Evolutionary conservation across 2,113 vertebrate species (phyloP), one percentile per base, ranked within the genome.

Genomic region (Baryphthengus martii): DNA sequence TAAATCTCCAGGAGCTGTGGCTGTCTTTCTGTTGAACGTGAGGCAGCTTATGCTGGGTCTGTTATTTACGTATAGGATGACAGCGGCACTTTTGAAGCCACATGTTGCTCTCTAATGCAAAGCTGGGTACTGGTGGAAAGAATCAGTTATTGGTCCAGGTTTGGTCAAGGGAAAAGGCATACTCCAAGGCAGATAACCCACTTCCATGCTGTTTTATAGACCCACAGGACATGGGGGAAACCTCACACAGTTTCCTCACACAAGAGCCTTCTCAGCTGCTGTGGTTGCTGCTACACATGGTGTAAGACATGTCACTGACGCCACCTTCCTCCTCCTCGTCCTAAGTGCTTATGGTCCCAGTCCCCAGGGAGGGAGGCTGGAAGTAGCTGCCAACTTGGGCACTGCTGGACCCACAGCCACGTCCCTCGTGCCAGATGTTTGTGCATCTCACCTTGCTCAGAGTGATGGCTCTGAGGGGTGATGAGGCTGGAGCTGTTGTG

Each of bases 391-490:
- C n/a, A 58, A 24, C 50, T 14, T 58, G 59, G n/a, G 14, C 61
- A 79, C 17, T 58, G 71, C n/a, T 45, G 40, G 55, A 45, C 17
- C 23, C 18, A 3, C 79, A 88, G 52, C 35, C 23, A 0, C 3
- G n/a, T 73, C 40, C 16, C 39, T 80, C 2, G 0, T 12, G 33
- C 42, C 62, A 47, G 42, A 35, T 6, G 1, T 1, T 0, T 3
- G 12, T 17, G 31, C 81, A 42, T 16, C 56, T 66, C 9, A 0
- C 21, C 62, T 67, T 7, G 2, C 42, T 16, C n/a, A 17, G 25
- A 16, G 49, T 12, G 28, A 59, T 0, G 2, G 13, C 31, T 66
- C 39, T 26, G n/a, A 3, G 67, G 1, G 11, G 25, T 15, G 52
- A 5, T 25, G 29, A 58, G 40, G 50, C 58, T 87, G 55, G 8